Percentiles rank a stretch among this genome's conserved stretches.
Conservation (phyloP, 2,113 vertebrate genomes). For the Dendropsophus ebraccatus region DNA sequence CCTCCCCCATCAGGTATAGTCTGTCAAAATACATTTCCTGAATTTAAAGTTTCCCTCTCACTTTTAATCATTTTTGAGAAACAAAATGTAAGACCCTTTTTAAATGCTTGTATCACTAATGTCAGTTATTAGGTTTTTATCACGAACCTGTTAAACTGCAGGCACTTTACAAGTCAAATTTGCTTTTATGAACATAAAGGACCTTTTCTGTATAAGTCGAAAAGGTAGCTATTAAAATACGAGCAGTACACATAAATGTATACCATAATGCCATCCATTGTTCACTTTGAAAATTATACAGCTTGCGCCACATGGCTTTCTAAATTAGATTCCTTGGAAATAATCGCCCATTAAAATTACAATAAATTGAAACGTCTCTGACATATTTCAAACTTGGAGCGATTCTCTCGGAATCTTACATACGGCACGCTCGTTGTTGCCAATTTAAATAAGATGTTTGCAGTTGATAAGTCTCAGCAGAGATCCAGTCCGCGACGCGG, state of each 20-base stretch:
- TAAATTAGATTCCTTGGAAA: conserved; percentile 40
- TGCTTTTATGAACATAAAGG: conserved; percentile 38
- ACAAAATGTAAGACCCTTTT: conserved; percentile 49
- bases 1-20: not conserved
- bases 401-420: conserved; percentile 20
- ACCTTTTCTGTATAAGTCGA: conserved; percentile 13
- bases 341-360: conserved; percentile 39
- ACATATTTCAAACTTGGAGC: conserved; percentile 27
- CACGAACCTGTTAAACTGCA: conserved; percentile 51
- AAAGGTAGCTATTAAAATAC: conserved; percentile 43
- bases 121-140: conserved; percentile 46
- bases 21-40: conserved; percentile 13
- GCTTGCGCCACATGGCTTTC: conserved; percentile 14
- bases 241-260: conserved; percentile 36
- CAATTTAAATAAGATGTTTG: conserved; percentile 68
- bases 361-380: conserved; percentile 41
- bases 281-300: conserved; percentile 34
- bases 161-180: conserved; percentile 34
- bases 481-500: conserved; percentile 65
- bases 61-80: not conserved
- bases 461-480: conserved; percentile 64
- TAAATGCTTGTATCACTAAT: conserved; percentile 39
- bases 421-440: conserved; percentile 10
- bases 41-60: not conserved
- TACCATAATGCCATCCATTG: conserved; percentile 25